Conservation (phyloP, 2,888 invertebrate species). For the Andrena bicolor region DNA sequence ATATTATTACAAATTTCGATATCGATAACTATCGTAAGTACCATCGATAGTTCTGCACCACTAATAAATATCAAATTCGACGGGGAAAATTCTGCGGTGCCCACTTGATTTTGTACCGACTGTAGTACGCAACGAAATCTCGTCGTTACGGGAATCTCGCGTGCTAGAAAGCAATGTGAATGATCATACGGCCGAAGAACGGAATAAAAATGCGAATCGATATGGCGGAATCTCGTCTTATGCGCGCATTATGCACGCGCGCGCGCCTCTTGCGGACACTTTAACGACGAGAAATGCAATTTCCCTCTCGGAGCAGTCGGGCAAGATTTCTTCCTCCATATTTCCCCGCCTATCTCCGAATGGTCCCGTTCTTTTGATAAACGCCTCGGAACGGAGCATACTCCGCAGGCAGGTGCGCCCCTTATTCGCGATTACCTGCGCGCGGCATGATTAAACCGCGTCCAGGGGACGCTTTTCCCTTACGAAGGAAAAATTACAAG, state of each 20-base stretch:
- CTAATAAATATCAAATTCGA: too few species aligned
- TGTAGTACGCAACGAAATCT: conserved; percentile 1
- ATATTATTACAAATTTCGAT: too few species aligned
- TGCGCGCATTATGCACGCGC: conserved; percentile 21
- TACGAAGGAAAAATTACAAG: conserved; percentile 61
- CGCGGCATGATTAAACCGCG: conserved; percentile 62
- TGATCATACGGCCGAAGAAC: conserved; percentile 16
- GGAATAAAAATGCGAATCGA: conserved; percentile 31
- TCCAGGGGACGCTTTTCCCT: conserved; percentile 49
- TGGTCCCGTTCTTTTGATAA: conserved; percentile 58
- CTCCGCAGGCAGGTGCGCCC: conserved; percentile 32
- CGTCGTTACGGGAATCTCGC: conserved; percentile 16
- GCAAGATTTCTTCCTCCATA: conserved; percentile 31
- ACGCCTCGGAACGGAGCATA: conserved; percentile 50
- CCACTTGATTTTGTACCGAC: neutral
- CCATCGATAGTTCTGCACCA: too few species aligned
- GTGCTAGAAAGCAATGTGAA: neutral
- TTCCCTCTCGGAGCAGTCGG: conserved; percentile 7
- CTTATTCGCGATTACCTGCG: conserved; percentile 46
- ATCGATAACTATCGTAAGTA: too few species aligned
- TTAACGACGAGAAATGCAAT: conserved; percentile 49
- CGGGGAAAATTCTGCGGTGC: neutral
- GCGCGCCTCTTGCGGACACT: neutral
- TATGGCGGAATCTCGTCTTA: conserved; percentile 30
- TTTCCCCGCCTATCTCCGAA: conserved; percentile 49